These are phyloP conservation scores for Erebia aethiops DNA, from an alignment of 2,888 invertebrate genomes.

Conservation along the genomic window DNA sequence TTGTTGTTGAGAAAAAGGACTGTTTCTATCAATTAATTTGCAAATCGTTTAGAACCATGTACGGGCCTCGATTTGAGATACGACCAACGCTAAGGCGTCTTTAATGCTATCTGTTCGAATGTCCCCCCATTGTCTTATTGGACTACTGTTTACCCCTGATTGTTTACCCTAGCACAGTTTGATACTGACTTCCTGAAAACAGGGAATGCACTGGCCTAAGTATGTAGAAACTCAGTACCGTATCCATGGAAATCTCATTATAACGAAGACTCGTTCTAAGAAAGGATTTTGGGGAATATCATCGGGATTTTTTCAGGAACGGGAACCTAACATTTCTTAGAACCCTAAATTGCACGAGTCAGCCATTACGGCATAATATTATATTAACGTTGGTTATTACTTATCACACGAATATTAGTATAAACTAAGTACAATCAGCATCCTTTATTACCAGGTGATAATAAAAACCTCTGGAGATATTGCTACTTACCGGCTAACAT, in stretches of 20 bases:
- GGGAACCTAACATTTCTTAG: no score
- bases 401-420: not conserved
- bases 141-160: conserved; percentile 3
- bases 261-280: no score
- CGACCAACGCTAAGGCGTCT: conserved; percentile 2
- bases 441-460: conserved; percentile 32
- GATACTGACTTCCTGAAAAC: no score
- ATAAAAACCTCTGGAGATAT: conserved; percentile 29
- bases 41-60: conserved; percentile 42
- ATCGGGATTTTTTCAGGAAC: no score
- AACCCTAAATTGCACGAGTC: no score
- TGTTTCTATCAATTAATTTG: conserved; percentile 44
- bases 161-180: not conserved
- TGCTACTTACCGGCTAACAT: conserved; percentile 32
- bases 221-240: no score
- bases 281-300: no score
- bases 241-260: no score
- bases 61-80: conserved; percentile 33
- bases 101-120: conserved; percentile 14
- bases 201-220: no score
- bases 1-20: conserved; percentile 24
- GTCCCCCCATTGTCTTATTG: conserved; percentile 16
- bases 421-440: conserved; percentile 18
- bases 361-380: no score
- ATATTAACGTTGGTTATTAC: not conserved